Evolutionary conservation across 2,113 vertebrate genomes (phyloP).

Genomic region (Pheucticus melanocephalus): DNA sequence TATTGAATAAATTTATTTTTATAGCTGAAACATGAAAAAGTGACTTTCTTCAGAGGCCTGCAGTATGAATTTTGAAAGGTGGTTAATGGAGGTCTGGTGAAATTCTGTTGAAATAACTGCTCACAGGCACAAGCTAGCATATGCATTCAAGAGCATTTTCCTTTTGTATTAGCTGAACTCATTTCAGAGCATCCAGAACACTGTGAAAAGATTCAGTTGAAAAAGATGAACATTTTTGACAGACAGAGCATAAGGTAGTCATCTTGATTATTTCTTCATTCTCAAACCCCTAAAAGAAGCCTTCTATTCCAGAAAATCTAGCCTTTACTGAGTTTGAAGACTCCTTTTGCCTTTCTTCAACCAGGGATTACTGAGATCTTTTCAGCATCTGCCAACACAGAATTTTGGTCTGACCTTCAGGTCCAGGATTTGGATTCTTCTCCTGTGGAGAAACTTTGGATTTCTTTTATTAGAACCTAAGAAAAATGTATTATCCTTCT

Average conservation of each 20-base stretch:
- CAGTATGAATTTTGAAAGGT: background rate
- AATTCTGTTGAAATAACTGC: background rate
- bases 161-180: background rate
- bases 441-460: background rate
- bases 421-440: background rate
- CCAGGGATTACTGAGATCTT: background rate
- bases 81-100: background rate
- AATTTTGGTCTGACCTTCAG: background rate
- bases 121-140: background rate
- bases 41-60: background rate
- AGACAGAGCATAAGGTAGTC: background rate
- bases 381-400: background rate
- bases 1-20: background rate
- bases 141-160: background rate
- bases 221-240: background rate
- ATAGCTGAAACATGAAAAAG: background rate
- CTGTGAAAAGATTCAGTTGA: background rate
- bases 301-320: background rate
- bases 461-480: background rate
- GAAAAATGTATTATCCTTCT: background rate
- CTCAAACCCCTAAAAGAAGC: background rate
- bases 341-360: background rate
- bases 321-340: background rate
- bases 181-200: background rate
- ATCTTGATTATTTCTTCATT: background rate